Evolutionary conservation across 2,113 vertebrate genomes (phyloP), one percentile per base, ranked within the genome.

Genomic region (Colius striatus): DNA sequence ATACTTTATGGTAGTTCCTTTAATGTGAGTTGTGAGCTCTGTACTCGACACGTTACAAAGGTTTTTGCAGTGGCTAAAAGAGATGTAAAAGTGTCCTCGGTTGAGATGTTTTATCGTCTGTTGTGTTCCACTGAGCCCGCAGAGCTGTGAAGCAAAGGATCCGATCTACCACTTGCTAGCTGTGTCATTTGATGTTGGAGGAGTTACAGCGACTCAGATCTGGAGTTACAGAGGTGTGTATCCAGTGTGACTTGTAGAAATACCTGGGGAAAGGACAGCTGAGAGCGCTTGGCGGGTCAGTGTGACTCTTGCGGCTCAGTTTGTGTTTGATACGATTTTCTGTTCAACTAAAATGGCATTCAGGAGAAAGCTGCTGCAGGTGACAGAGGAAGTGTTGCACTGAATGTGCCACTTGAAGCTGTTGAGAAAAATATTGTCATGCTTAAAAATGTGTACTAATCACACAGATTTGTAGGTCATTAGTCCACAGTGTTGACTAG

Each of bases 401-500:
- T 89, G 18, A 14, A 58, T 72, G 92, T 93, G 89, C 83, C 94
- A 95, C 77, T 84, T 47, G 54, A 89, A 89, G 87, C 87, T 95
- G 90, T 73, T 70, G 67, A 87, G 38, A 84, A 95, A 84, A 75
- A 51, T 73, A 65, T 54, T 96, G 86, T 90, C 51, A 91, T 21
- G 67, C 87, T 95, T 41, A 78, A 81, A 93, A 92, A 76, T 16
- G 63, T 86, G 89, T 91, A 86, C 34, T 63, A 32, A 90, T 81
- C 78, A 83, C 86, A 70, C 65, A 29, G 9, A 62, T 83, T 51
- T 95, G 96, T 87, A 95, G 79, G 97, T 72, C 90, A 91, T 97
- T 96, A 89, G 93, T 96, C 95, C 89, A 60, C 80, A 13, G 91
- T 82, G 93, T 92, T 84, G 95, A 96, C 87, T 94, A 77, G 97